A percentile compares a stretch with the other conserved stretches of the same genome.
phyloP scores from a whole-genome alignment of 2,888 invertebrate genomes.

The Globia sparganii region DNA sequence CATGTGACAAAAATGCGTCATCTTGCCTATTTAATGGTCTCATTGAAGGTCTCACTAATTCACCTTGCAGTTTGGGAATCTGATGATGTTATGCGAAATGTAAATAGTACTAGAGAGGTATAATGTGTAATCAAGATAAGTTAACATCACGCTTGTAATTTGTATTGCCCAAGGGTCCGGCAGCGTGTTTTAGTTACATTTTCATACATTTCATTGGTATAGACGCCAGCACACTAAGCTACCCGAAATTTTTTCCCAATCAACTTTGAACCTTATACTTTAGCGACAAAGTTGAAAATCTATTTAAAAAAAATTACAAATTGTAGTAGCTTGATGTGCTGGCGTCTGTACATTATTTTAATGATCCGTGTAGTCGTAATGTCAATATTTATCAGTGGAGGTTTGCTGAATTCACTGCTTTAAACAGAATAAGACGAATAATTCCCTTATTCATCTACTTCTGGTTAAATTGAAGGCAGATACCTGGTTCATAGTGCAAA shows the following conservation, averaged over 20 bases:
- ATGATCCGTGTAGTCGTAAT: neutral
- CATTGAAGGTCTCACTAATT: conserved; percentile 43
- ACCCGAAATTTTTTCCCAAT: too few relatives aligned
- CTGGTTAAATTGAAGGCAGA: neutral
- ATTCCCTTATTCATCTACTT: neutral
- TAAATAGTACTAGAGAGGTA: conserved; percentile 31
- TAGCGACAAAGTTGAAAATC: too few relatives aligned
- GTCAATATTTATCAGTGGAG: neutral
- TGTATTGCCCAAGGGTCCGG: neutral
- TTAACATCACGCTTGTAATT: neutral
- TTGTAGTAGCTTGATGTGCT: too few relatives aligned
- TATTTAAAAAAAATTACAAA: too few relatives aligned
- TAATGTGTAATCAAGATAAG: conserved; percentile 9
- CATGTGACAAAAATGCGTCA: conserved; percentile 26
- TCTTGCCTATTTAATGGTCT: conserved; percentile 15
- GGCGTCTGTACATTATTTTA: neutral
- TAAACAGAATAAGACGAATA: conserved; percentile 1
- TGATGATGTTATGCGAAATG: conserved; percentile 36
- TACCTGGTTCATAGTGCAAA: neutral
- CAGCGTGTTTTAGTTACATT: neutral
- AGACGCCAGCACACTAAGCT: too few relatives aligned
- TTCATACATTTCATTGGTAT: neutral
- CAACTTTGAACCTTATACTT: too few relatives aligned
- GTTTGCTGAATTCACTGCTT: neutral
- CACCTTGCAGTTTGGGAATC: neutral